A percentile compares a stretch with the other conserved stretches of the same genome.
Evolutionary conservation across 2,888 invertebrate genomes (phyloP).

Genomic region (Cerceris rybyensis): DNA sequence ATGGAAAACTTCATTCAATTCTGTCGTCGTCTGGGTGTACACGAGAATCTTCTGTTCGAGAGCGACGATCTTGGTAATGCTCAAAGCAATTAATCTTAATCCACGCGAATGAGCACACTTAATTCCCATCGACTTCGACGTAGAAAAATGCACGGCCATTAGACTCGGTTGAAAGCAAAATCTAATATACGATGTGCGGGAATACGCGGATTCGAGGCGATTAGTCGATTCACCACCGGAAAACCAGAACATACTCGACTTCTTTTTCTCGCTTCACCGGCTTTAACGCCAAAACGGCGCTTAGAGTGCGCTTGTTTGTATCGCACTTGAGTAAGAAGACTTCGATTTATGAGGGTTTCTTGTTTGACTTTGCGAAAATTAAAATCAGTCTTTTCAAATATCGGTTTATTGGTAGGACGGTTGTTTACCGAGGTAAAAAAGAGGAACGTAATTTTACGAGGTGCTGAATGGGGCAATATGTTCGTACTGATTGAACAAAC

Average conservation of each 20-base stretch:
- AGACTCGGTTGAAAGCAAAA: conserved; percentile 31
- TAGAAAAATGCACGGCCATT: conserved; percentile 1
- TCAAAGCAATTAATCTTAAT: conserved; percentile 33
- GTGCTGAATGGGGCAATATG: too few species aligned
- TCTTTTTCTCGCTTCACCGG: conserved; percentile 28
- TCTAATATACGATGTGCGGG: conserved; percentile 35
- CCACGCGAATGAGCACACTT: conserved; percentile 9
- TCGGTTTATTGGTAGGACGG: too few species aligned
- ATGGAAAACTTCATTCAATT: conserved; percentile 94
- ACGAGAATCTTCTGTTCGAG: conserved; percentile 94
- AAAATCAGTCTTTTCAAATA: too few species aligned
- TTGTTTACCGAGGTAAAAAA: too few species aligned
- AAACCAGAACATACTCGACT: conserved; percentile 12
- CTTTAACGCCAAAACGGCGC: conserved; percentile 8
- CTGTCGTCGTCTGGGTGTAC: conserved; percentile 92
- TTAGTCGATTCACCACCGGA: conserved; percentile 16
- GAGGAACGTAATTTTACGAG: too few species aligned
- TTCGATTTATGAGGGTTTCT: too few species aligned
- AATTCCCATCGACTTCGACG: neutral
- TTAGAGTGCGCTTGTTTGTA: too few species aligned
- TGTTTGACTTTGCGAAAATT: too few species aligned
- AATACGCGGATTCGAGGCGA: conserved; percentile 38
- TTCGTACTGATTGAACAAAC: too few species aligned
- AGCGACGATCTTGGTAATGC: conserved; percentile 92
- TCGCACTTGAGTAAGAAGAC: too few species aligned